These are phyloP conservation scores for Teinopalpus imperialis DNA, from an alignment of 2,888 invertebrate genomes.

Conservation along the genomic window DNA sequence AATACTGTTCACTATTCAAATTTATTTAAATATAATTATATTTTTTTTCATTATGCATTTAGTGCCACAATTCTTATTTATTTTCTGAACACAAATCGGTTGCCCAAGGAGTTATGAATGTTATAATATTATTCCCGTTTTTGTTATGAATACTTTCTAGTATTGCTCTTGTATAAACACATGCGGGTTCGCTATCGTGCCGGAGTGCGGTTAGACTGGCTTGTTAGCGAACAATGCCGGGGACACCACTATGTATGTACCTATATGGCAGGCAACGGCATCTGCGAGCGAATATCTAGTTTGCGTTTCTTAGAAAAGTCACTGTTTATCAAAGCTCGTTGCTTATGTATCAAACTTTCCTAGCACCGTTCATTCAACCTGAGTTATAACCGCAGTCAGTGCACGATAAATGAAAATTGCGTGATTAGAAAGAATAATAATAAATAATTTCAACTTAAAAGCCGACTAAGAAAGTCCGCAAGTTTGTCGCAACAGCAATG, in stretches of 20 bases:
- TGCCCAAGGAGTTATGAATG: too few species aligned
- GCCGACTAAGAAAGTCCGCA: slow-evolving; percentile 18
- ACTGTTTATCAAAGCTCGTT: slow-evolving; percentile 2
- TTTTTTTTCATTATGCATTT: too few species aligned
- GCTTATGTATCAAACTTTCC: not conserved
- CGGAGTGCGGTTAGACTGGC: slow-evolving; percentile 64
- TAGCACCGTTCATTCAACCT: not conserved
- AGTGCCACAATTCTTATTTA: too few species aligned
- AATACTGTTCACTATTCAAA: too few species aligned
- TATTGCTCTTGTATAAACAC: slow-evolving; percentile 37
- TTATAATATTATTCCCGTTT: too few species aligned
- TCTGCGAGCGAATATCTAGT: slow-evolving; percentile 8
- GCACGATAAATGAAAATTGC: slow-evolving; percentile 18
- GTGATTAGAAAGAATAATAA: slow-evolving; percentile 21
- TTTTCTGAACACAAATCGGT: too few species aligned
- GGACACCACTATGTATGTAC: slow-evolving; percentile 45
- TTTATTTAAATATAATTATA: too few species aligned
- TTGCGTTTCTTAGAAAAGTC: slow-evolving; percentile 6
- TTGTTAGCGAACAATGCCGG: slow-evolving; percentile 73
- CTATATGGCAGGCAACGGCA: slow-evolving; percentile 14
- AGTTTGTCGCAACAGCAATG: slow-evolving; percentile 18
- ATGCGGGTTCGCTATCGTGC: slow-evolving; percentile 56
- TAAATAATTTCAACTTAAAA: slow-evolving; percentile 13
- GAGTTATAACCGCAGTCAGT: slow-evolving; percentile 5
- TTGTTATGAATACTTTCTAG: slow-evolving; percentile 28